These are phyloP conservation scores for Lepeophtheirus nordmannii DNA, from an alignment of 2,888 invertebrate genomes.

Conservation along the genomic window DNA sequence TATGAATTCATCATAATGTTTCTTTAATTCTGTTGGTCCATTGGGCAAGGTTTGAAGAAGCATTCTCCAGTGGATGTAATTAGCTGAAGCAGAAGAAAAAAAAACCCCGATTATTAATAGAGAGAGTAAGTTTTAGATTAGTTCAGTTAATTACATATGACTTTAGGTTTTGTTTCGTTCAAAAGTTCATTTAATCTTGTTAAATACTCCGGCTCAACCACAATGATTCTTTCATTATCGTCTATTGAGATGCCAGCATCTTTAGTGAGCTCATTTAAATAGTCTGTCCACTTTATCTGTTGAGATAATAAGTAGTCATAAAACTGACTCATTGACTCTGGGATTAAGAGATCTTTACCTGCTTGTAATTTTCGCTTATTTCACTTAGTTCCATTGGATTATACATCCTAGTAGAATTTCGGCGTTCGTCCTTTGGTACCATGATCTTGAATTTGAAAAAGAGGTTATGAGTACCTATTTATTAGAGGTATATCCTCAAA, in stretches of 20 bases:
- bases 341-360: background rate
- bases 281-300: conserved; percentile 2
- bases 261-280: background rate
- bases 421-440: conserved; percentile 12
- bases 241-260: background rate
- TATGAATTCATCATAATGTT: background rate
- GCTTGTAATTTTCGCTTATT: background rate
- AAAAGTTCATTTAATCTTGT: background rate
- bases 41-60: background rate
- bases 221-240: conserved; percentile 14
- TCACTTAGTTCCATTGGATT: conserved; percentile 20
- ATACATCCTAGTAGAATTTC: conserved; percentile 19
- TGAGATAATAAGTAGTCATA: background rate
- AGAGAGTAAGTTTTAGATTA: background rate
- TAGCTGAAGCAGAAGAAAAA: background rate
- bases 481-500: no score
- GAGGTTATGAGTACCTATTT: background rate
- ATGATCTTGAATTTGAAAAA: background rate
- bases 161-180: background rate
- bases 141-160: conserved; percentile 1
- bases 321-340: no score
- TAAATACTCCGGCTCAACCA: conserved; percentile 15
- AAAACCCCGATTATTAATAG: no score
- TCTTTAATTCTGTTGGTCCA: conserved; percentile 1
- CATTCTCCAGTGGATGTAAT: conserved; percentile 12